Percentiles rank a stretch among this genome's conserved stretches.
Conservation (phyloP, 2,113 vertebrate genomes). For the Neofelis nebulosa region DNA sequence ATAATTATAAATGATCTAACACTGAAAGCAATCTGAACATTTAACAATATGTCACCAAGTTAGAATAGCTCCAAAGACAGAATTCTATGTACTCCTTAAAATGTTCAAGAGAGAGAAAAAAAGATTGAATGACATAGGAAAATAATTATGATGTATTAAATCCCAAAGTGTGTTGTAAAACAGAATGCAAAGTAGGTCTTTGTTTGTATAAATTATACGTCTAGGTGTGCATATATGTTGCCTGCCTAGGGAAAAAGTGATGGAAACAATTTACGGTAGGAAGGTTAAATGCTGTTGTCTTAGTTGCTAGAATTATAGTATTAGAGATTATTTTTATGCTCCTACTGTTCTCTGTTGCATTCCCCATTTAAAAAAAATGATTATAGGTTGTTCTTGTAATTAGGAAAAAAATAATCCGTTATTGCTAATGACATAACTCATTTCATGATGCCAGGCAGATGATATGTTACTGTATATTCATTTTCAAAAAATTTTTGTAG, state of each 20-base stretch:
- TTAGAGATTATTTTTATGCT: neutral
- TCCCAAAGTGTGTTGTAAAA: neutral
- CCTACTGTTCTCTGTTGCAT: neutral
- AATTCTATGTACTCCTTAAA: neutral
- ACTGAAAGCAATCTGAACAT: neutral
- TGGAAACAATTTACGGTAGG: neutral
- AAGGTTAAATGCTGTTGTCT: neutral
- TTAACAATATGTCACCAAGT: neutral
- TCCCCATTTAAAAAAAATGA: neutral
- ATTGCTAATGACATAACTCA: neutral
- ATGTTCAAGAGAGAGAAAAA: neutral
- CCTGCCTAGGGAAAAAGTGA: neutral
- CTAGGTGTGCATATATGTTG: rapidly evolving
- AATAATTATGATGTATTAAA: neutral
- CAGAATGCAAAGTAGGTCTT: neutral
- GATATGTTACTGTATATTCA: neutral
- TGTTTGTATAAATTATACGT: neutral
- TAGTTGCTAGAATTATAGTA: neutral
- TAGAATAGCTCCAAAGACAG: neutral
- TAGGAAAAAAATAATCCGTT: neutral
- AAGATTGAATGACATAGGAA: neutral
- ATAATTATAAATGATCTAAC: neutral
- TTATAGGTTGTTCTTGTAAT: neutral
- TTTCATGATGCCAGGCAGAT: neutral
- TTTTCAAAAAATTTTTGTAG: conserved; percentile 45